Base-by-base conservation (phyloP, 2,113 vertebrate species). In the Erinaceus europaeus region DNA sequence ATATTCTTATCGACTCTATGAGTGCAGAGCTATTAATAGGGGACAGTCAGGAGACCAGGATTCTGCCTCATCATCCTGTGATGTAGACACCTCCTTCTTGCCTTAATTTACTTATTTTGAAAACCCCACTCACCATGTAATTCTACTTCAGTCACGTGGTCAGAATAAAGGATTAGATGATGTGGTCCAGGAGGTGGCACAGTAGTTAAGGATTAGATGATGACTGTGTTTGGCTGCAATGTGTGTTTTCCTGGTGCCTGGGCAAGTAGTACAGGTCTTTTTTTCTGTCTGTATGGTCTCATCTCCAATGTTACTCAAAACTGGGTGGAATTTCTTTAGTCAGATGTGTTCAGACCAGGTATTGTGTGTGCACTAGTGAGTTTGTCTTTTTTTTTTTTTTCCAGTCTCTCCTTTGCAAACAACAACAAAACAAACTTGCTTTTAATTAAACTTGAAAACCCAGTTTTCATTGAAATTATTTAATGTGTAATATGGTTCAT, bases 11-110 rank as follows among this genome's bases (percentile, higher is more conserved):
- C 89, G 64, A 20, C 55, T 59, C 27, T 74, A 21, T 82, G 85
- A 93, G 48, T 15, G 32, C 71, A 52, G 34, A 59, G 27, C 75
- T 92, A 75, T 91, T 82, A 85, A 91, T 93, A 94, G 76, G n/a
- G 17, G 42, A 90, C 20, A 52, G 57, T 57, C 85, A 80, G 32
- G 62, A 57, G 50, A 23, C 57, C 52, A 13, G 53, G 62, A n/a
- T 86, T 74, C 38, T 68, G 69, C 69, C 64, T 81, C 53, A 48
- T 79, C 53, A 17, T 82, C 36, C 6, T 69, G 55, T 57, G 67
- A 38, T 38, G 29, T 68, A 68, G 9, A 4, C 20, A n/a, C n/a
- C 80, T 92, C 68, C 12, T 18, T 76, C 13, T 77, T 93, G 73
- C 82, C 42, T 75, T 85, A 57, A 18, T 89, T 90, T 80, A 78